Base-by-base conservation (phyloP, 2,888 invertebrate species). In the Orthosia cruda region DNA sequence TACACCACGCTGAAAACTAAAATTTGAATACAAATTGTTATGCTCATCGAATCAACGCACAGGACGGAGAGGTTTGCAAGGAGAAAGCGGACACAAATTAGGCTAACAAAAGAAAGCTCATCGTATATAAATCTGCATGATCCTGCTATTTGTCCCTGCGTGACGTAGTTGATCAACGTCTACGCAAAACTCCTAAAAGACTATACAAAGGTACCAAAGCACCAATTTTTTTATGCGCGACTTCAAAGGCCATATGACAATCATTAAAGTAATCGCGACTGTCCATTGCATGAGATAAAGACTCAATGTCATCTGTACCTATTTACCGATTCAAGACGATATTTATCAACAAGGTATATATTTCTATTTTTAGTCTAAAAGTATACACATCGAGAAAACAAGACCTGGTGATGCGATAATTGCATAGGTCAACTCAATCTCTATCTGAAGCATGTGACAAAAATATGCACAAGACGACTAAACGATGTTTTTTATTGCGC, bases 401-500 rank as follows among this genome's bases (percentile, higher is more conserved):
- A 58, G 57, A 71, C 18, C 26, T n/a, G 52, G 1, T 54, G 59
- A 58, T 82, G 55, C 55, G 32, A 78, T 68, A 67, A 58, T 45
- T 65, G 72, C 65, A 61, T 65, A 66, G 79, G 80, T 75, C 55
- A 72, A 70, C 61, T 20, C 71, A 49, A 84, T 85, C 73, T 50
- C 1, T 23, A 62, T 61, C 32, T 50, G 45, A 47, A 47, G 26
- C 45, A 74, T 57, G 58, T 64, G 71, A 74, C 70, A 52, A 81
- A 77, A 86, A 80, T 74, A 62, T 72, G 65, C 66, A 71, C 23
- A 40, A 57, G 49, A 64, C 61, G 59, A 67, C 20, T 26, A 61
- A 49, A 66, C 64, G 63, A 73, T 85, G 72, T 77, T 84, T 78
- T 79, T 77, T 81, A 81, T 80, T 87, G 69, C 83, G 18, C 52